Conservation (phyloP, 2,888 invertebrate genomes). For the Syrphus vitripennis region DNA sequence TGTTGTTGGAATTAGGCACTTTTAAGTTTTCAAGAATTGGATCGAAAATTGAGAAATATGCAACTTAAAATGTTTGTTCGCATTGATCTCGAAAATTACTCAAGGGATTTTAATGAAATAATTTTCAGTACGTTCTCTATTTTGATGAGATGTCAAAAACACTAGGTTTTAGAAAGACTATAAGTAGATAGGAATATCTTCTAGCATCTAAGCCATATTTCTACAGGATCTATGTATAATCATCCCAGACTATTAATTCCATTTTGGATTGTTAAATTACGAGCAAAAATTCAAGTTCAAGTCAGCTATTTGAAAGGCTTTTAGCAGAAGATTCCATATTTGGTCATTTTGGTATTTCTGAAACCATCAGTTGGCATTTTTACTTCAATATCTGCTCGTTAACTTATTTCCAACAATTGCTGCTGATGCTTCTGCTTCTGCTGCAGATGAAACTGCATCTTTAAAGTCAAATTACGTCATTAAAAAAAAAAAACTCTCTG, state of each 20-base stretch:
- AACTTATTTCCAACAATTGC: constrained; percentile 11
- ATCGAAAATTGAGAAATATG: not conserved
- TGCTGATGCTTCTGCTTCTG: not conserved
- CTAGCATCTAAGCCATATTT: too few species aligned
- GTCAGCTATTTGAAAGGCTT: not conserved
- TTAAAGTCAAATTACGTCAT: constrained; percentile 57
- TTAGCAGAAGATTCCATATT: not conserved
- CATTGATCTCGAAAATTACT: not conserved
- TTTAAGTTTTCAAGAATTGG: too few species aligned
- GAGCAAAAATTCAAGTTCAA: not conserved
- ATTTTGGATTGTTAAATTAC: not conserved
- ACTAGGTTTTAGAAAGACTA: too few species aligned
- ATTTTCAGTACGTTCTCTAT: not conserved
- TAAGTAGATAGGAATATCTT: too few species aligned
- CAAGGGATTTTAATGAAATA: not conserved
- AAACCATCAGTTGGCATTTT: not conserved
- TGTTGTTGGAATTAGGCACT: too few species aligned
- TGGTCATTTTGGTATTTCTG: not conserved
- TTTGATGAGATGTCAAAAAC: not conserved
- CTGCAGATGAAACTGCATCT: constrained; percentile 22
- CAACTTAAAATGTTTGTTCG: not conserved
- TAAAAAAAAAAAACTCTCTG: constrained; percentile 44
- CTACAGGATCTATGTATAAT: too few species aligned
- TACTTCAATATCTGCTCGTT: constrained; percentile 1
- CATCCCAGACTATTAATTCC: not conserved